Evolutionary conservation across 2,113 vertebrate species (phyloP), one percentile per base, ranked within the genome.

Genomic region (Psilopsiagon aurifrons): DNA sequence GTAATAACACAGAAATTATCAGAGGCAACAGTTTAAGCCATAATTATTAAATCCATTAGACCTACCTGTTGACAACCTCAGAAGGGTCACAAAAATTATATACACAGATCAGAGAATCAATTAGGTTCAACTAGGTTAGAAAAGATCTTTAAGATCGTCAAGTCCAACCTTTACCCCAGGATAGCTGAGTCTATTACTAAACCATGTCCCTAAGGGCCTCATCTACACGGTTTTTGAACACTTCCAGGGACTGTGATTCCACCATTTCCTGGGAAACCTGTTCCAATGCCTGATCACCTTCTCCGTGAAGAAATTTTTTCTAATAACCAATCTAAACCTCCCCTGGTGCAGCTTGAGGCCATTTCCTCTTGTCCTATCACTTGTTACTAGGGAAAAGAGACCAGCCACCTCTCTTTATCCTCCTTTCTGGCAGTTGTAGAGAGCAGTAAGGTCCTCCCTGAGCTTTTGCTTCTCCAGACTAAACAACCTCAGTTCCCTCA

Each of bases 21-120:
- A 23, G 39, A 62, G 29, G 3, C 0, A 86, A 55, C 10, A 39
- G 7, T 12, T 37, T 24, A 23, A 62, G 33, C 24, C 3, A 0
- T 7, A 28, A 25, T 17, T 35, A 29, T n/a, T 20, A 33, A 24
- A 52, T 52, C 37, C 41, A 39, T 31, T 82, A 71, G n/a, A 31
- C 18, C 54, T 70, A 35, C 35, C 29, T 67, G 41, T 4, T 39
- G 22, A n/a, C 74, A 41, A 0, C 23, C 20, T 33, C 82, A 63
- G 46, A 73, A 52, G 22, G 16, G 51, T 43, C 55, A 78, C 73
- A 59, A 24, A 60, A 81, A 37, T 8, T 2, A 16, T 1, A 4
- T 16, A 33, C 11, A 9, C 3, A n/a, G 44, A 57, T 55, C 5
- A 54, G 39, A 59, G 22, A 59, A 59, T 24, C 57, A 59, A 35